Conservation (phyloP, 2,797 vertebrate species). For the Crypturellus tataupa region DNA sequence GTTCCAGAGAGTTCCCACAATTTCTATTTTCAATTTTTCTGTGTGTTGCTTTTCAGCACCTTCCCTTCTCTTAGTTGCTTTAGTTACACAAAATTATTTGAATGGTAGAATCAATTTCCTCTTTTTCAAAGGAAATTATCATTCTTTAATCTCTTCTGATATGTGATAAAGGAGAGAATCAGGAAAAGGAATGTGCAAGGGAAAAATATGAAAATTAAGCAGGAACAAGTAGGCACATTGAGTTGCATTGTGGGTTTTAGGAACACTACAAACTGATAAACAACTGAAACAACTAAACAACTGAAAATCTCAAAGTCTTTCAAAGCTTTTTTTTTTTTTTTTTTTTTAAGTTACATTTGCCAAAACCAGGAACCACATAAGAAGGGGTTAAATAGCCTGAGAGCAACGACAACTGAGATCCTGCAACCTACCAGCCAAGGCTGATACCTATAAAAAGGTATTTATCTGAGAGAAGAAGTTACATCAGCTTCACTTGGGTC, state of each 20-base stretch:
- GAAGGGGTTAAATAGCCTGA: background rate
- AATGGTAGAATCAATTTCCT: background rate
- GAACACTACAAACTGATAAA: background rate
- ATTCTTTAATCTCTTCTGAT: background rate
- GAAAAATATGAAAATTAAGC: background rate
- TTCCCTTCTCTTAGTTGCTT: background rate
- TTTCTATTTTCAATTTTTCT: background rate
- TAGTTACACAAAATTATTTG: background rate
- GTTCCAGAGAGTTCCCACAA: background rate
- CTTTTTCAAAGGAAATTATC: background rate
- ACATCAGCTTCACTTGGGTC: accelerated
- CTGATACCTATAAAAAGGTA: background rate
- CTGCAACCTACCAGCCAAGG: background rate
- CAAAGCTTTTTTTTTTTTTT: no score
- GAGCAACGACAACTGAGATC: conserved; percentile 27
- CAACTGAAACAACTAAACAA: background rate
- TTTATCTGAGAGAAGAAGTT: background rate
- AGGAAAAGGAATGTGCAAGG: background rate
- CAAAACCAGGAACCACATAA: background rate
- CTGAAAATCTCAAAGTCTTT: background rate
- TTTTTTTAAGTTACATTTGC: background rate
- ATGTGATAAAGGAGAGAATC: background rate
- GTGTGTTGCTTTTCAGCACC: background rate
- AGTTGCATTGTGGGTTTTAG: background rate
- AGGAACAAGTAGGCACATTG: background rate